These are phyloP conservation scores for Cordilura impudica DNA, from an alignment of 2,888 invertebrate genomes.

Conservation along the genomic window DNA sequence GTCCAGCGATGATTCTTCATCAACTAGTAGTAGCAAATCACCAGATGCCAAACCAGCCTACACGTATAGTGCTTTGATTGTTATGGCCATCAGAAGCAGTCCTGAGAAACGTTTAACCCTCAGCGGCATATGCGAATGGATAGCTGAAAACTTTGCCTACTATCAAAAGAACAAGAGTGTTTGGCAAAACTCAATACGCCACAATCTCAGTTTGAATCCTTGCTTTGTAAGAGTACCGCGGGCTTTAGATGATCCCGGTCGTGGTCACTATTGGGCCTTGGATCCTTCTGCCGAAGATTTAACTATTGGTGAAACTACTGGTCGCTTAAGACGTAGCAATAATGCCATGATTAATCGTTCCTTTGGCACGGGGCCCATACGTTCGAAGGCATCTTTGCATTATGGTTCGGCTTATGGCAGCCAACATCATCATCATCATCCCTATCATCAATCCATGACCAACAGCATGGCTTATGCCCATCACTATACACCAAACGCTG, in stretches of 20 bases:
- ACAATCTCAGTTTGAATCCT: conserved; percentile 85
- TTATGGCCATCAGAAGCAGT: conserved; percentile 98
- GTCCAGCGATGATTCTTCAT: conserved; percentile 38
- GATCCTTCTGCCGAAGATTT: conserved; percentile 97
- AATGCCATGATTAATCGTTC: conserved; percentile 35
- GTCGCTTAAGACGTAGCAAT: conserved; percentile 87
- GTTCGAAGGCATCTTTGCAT: conserved; percentile 25
- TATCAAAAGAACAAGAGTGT: conserved; percentile 97
- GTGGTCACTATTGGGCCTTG: conserved; percentile 99
- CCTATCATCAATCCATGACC: conserved; percentile 64
- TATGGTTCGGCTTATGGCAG: conserved; percentile 23
- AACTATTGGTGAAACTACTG: conserved; percentile 97
- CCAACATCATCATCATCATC: conserved; percentile 63
- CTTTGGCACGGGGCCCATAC: conserved; percentile 33
- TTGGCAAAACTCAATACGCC: conserved; percentile 94
- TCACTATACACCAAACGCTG: conserved; percentile 66
- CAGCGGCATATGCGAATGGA: conserved; percentile 98
- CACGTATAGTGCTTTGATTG: conserved; percentile 98
- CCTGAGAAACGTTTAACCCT: conserved; percentile 93
- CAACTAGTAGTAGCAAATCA: conserved; percentile 33
- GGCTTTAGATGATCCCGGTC: conserved; percentile 98
- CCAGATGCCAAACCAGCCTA: conserved; percentile 88
- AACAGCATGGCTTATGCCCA: conserved; percentile 52
- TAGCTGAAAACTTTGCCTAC: conserved; percentile 97
- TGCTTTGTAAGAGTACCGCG: conserved; percentile 97